Conservation (phyloP, 2,797 vertebrate genomes). For the Spinibarbus caldwelli region DNA sequence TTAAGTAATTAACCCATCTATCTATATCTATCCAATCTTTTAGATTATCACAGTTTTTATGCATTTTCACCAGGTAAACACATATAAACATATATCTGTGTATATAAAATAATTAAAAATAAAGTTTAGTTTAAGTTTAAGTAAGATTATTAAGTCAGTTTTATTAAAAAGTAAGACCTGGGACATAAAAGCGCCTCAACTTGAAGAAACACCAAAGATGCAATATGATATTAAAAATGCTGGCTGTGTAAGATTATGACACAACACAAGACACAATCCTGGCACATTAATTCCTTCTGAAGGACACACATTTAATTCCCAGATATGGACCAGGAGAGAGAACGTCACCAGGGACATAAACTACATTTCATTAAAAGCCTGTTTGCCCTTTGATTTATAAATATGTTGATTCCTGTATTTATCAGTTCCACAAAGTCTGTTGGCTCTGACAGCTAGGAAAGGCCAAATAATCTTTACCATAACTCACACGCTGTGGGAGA, state of each 20-base stretch:
- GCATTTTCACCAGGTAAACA: neutral
- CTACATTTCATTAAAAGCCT: conserved; percentile 25
- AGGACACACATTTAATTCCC: neutral
- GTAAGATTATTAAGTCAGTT: neutral
- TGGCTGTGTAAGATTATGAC: neutral
- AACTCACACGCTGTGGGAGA: conserved; percentile 20
- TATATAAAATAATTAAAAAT: too few relatives aligned
- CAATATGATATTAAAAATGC: neutral
- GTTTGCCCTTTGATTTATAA: conserved; percentile 33
- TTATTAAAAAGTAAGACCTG: neutral
- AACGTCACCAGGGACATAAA: neutral
- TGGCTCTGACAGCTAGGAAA: conserved; percentile 30
- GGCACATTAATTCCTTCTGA: neutral
- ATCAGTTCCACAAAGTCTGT: conserved; percentile 16
- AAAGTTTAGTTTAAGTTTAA: too few relatives aligned
- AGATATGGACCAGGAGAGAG: neutral
- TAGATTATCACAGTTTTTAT: neutral
- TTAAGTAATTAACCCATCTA: too few relatives aligned
- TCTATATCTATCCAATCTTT: too few relatives aligned
- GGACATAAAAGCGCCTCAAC: neutral
- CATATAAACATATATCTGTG: too few relatives aligned
- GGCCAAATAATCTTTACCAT: conserved; percentile 36
- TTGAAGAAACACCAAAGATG: neutral
- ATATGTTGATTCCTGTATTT: conserved; percentile 25
- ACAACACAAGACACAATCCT: neutral